Conservation (phyloP, 2,888 invertebrate species). For the Melipona beecheii region DNA sequence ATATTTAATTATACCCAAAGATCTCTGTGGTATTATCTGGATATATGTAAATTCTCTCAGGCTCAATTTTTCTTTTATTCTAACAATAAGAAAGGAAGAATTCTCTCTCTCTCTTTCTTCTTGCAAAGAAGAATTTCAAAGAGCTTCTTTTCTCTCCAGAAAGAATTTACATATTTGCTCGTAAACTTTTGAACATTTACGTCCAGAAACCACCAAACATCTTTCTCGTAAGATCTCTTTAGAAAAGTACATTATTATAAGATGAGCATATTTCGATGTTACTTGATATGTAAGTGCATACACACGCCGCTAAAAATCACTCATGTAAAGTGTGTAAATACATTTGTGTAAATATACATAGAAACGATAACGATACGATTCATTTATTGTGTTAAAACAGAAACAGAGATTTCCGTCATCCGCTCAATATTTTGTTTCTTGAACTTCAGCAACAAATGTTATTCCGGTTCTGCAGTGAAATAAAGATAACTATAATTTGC, state of each 20-base stretch:
- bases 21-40: constrained; percentile 20
- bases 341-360: constrained; percentile 46
- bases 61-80: neutral
- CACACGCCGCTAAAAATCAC: neutral
- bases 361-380: neutral
- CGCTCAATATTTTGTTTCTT: neutral
- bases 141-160: neutral
- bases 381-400: neutral
- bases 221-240: neutral
- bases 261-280: neutral
- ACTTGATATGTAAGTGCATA: neutral
- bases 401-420: neutral
- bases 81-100: neutral
- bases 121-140: neutral
- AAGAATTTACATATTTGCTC: neutral
- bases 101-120: neutral
- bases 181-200: neutral
- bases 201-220: constrained; percentile 1
- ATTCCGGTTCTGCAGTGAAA: neutral
- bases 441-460: neutral
- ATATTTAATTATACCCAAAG: constrained; percentile 39
- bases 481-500: neutral
- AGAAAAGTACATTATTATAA: neutral
- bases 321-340: constrained; percentile 42
- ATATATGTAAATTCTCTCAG: neutral